Evolutionary conservation across 1,140 invertebrate genomes (phyloP), one percentile per base, ranked within the genome.

Genomic region (Danaus plexippus): DNA sequence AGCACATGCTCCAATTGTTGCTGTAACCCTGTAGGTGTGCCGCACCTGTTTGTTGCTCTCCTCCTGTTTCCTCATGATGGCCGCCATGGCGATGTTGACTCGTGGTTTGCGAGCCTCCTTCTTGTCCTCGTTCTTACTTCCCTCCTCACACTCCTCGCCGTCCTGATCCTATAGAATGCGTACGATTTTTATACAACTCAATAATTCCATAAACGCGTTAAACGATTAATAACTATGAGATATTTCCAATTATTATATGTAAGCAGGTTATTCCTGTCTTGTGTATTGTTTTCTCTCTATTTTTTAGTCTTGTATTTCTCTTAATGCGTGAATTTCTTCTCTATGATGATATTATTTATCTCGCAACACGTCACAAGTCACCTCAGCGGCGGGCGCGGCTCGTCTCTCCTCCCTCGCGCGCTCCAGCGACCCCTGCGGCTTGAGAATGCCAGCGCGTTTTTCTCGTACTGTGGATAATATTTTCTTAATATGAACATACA

Each of bases 71-170:
- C 89, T 86, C 86, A 92, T 90, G 67, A 93, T 92, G 58, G 93
- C 92, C 72, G 94, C 93, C 88, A 95, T 91, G 1, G 92, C 93
- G 52, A 93, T 90, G 78, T 94, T 94, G 58, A 91, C 88, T 70
- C 92, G 73, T 9, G 77, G 66, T 47, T 81, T 81, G 1, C 73
- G 68, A 0, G 42, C 41, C 47, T 80, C 78, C 48, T 75, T 75
- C 63, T 77, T 68, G 40, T 84, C 83, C 22, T 83, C 80, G 6
- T 54, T 61, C 49, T 72, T 78, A 45, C 61, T 66, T 18, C 60
- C 63, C 9, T 78, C 74, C 9, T 76, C 71, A 7, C 43, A 41
- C 5, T 32, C 47, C 9, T 75, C 73, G 1, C 41, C 49, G 11
- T 77, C 76, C 73, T 77, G 48, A 9, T 15, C 59, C 22, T 13